These are phyloP conservation scores for Arnoldichthys spilopterus DNA, from an alignment of 2,797 vertebrate genomes.

Conservation along the genomic window DNA sequence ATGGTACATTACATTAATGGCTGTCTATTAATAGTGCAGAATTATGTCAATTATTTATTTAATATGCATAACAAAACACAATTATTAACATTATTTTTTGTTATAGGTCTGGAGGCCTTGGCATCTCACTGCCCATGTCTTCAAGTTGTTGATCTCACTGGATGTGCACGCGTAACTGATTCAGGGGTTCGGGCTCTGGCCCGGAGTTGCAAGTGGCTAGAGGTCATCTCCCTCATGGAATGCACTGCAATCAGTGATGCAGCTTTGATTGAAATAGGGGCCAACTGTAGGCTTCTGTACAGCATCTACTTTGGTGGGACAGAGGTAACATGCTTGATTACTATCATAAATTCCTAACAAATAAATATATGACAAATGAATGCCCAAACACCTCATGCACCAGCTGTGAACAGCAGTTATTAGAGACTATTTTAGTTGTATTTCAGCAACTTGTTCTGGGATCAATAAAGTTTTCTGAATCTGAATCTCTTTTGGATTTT, in stretches of 20 bases:
- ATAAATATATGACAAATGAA: background rate
- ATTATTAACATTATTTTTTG: background rate
- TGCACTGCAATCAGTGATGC: conserved; percentile 80
- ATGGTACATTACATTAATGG: conserved; percentile 70
- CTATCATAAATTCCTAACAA: background rate
- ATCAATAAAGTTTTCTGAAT: too few relatives aligned
- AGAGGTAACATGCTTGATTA: conserved; percentile 68
- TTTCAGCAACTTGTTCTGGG: background rate
- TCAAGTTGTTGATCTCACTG: conserved; percentile 75
- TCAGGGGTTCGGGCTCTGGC: conserved; percentile 81
- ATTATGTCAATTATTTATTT: background rate
- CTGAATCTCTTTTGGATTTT: background rate
- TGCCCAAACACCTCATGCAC: too few relatives aligned
- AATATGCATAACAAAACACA: background rate
- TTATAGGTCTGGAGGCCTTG: conserved; percentile 78
- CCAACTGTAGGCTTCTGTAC: conserved; percentile 80
- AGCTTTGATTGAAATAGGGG: conserved; percentile 80
- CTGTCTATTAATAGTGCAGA: background rate
- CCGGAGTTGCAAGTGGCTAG: conserved; percentile 75
- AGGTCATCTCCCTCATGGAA: conserved; percentile 79
- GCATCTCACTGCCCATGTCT: conserved; percentile 81
- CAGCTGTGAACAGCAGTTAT: background rate
- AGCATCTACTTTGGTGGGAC: conserved; percentile 84
- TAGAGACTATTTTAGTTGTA: background rate
- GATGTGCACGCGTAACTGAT: conserved; percentile 80